Base-by-base conservation (phyloP, 2,888 invertebrate genomes). In the Trachelus troglodyta region DNA sequence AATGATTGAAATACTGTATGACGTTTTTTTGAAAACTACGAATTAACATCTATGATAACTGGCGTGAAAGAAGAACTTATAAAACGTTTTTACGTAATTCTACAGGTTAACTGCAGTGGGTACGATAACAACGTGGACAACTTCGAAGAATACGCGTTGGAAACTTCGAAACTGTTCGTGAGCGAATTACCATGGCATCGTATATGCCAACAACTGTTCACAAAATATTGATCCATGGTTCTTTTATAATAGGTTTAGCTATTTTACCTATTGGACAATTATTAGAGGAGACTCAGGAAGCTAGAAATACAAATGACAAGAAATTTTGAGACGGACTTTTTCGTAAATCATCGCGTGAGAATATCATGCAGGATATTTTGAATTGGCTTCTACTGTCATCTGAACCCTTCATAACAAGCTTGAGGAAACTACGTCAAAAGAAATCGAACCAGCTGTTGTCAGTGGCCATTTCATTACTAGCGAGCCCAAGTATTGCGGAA, bases 181-280 rank as follows among this genome's bases (percentile, higher is more conserved):
- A 30, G 71, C 6, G n/a, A 81, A 75, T 85, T 84, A 78, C 71
- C 79, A 6, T 86, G 85, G 85, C 85, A 86, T 77, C 31, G 31
- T 77, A 77, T 34, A 87, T 86, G 86, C 82, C 86, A 68, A 79
- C 81, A 15, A 80, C 79, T 11, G 79, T 84, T n/a, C 86, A 86
- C 75, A 85, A 83, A 73, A 68, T 86, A 69, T 73, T 85, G 37
- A 78, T 85, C n/a, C 86, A 86, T 78, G 83, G 80, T 11, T 34
- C 77, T 69, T 73, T 76, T 34, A 78, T 85, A 12, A 84, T 85
- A 73, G 69, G 76, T 31, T 69, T 68, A 34, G 76, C 81, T 11
- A 12, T 81, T 11, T 69, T 81, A 35, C 79, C 83, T 15, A 79
- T 83, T 23, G 83, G 83, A 12, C 76, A 79, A 40, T 34, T 84